Conservation (phyloP, 1,140 invertebrate species). For the Cardiocondyla obscurior region DNA sequence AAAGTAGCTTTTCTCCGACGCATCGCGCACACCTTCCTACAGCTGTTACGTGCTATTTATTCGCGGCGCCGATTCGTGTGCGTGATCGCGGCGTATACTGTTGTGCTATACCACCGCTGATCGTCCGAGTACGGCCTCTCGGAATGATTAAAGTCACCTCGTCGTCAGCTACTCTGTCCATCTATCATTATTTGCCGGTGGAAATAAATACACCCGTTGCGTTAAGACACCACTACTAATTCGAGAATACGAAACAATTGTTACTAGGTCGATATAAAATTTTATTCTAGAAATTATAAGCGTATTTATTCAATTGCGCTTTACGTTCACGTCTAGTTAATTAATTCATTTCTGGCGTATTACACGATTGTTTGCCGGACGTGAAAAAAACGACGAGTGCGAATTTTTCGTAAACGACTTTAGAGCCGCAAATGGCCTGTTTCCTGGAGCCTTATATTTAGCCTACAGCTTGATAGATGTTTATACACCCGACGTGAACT, state of each 20-base stretch:
- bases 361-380: neutral
- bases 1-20: constrained; percentile 77
- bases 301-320: neutral
- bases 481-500: constrained; percentile 16
- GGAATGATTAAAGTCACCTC: constrained; percentile 23
- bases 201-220: constrained; percentile 16
- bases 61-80: neutral
- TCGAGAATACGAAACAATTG: neutral
- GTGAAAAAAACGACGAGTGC: neutral
- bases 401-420: neutral
- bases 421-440: constrained; percentile 14
- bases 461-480: constrained; percentile 19
- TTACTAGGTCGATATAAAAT: neutral
- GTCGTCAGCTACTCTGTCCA: constrained; percentile 20
- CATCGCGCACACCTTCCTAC: constrained; percentile 54
- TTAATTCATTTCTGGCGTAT: neutral
- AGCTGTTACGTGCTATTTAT: constrained; percentile 32
- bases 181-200: constrained; percentile 27
- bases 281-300: neutral
- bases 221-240: constrained; percentile 15
- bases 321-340: neutral
- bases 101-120: neutral
- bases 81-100: neutral
- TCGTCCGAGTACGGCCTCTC: neutral
- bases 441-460: constrained; percentile 38